Base-by-base conservation (phyloP, 2,888 invertebrate species). In the Pheosia tremula region DNA sequence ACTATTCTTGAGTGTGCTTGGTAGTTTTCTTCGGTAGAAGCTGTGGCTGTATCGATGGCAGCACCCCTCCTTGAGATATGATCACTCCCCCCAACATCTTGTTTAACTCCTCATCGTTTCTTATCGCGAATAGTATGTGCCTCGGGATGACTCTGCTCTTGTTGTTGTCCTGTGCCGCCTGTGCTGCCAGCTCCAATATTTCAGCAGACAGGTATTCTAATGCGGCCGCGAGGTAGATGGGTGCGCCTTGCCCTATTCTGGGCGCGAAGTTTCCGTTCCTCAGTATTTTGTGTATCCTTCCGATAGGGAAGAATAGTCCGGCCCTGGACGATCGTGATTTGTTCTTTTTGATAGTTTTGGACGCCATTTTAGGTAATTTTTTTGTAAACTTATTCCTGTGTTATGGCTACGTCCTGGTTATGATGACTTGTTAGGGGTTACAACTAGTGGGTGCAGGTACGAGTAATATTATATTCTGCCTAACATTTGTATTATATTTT, bases 161-260 rank as follows among this genome's bases (percentile, higher is more conserved):
- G 69, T 96, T 95, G 82, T 96, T 96, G 61, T 96, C 95, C 50
- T 89, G 82, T 0, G 96, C 95, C 0, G 95, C 95, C 64, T 95
- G 95, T 0, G 95, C 93, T 0, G 96, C 95, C 76, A 96, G 87
- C 72, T 96, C 96, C 62, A 96, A 76, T 24, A 96, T 95, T 89
- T 97, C 96, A 24, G 96, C 96, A 0, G 96, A 94, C 38, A 96
- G 79, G 71, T 96, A 96, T 72, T 96, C 96, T 77, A 96, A 81
- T 0, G 95, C 95, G 6, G 95, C 95, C 0, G 95, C 93, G 0
- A 95, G 72, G 71, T 93, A 95, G 2, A 95, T 89, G 0, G 95
- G 89, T 0, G 95, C 94, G 0, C 94, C 94, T 3, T 69, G 87
- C 0, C 95, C 95, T 0, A 95, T 89, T 41, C 95, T 83, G 43